Base-by-base conservation (phyloP, 2,797 vertebrate species). In the Lagocephalus sceleratus region DNA sequence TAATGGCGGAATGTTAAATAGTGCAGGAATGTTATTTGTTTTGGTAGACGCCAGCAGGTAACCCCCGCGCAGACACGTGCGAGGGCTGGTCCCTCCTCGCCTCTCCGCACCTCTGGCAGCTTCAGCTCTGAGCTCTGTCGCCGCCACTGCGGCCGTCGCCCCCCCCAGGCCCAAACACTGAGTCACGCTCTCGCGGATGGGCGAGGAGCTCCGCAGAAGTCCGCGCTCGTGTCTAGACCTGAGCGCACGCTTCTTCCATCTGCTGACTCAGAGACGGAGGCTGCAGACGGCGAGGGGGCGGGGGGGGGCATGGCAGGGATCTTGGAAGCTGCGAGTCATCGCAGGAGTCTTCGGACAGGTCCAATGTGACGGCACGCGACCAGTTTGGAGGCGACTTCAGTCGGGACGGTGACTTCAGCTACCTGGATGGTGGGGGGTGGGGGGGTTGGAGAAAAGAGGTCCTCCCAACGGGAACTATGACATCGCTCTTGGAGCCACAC, bases 1-100 rank as follows among this genome's bases (percentile, higher is more conserved):
- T 71, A 69, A 81, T 17, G 66, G 57, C 67, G 79, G 78, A 82
- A 89, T 80, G 70, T 83, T 79, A 85, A 82, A 85, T 75, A 71
- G 71, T 54, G 54, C 54, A 70, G 80, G 80, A 85, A 87, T 86
- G 81, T 61, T 83, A 73, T 85, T 87, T 87, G 80, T 88, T 88
- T 88, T 85, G 51, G 65, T 73, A 86, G 89, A 87, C 71, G 73
- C 66, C 64, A 76, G 60, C 47, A 57, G 48, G 48, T 45, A n/a
- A 40, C 61, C 51, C 53, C 47, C 49, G 47, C 45, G 57, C 52
- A 42, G 51, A 58, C 71, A 66, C 45, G 59, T 59, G 53, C 23
- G 68, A 61, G 62, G 55, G 43, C 39, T n/a, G n/a, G n/a, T n/a
- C n/a, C n/a, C 23, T 25, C 23, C 23, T 25, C 23, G 23, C 23